Evolutionary conservation across 2,113 vertebrate species (phyloP).

Genomic region (Indicator maculatus): DNA sequence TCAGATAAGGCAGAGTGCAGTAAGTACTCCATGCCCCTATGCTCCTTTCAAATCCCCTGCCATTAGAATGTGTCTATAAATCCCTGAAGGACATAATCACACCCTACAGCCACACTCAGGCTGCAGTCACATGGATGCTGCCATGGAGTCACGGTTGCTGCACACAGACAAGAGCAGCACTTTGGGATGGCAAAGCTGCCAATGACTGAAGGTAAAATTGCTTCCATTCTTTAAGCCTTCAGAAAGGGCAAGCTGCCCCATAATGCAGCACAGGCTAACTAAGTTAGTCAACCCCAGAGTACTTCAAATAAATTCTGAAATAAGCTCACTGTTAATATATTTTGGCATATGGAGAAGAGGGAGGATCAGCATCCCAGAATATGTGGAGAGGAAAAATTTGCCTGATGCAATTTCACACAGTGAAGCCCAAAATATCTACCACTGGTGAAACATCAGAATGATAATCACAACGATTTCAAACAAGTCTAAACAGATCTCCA

Average conservation of each 20-base stretch:
- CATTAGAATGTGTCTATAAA: fast-evolving
- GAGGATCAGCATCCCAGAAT: not conserved
- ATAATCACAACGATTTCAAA: not conserved
- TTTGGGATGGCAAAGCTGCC: not conserved
- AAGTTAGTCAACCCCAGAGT: not conserved
- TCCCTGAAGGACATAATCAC: not conserved
- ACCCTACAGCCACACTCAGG: not conserved
- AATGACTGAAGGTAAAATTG: not conserved
- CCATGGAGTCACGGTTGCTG: fast-evolving
- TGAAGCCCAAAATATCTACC: not conserved
- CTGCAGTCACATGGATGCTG: not conserved
- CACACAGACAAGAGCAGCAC: not conserved
- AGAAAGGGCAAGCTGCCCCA: not conserved
- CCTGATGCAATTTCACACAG: not conserved
- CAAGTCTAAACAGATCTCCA: not conserved
- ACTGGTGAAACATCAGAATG: not conserved
- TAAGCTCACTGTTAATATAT: not conserved
- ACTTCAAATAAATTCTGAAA: not conserved
- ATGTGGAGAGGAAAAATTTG: not conserved
- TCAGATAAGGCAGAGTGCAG: not conserved
- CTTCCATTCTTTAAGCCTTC: not conserved
- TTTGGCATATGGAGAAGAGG: not conserved
- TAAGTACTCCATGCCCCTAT: fast-evolving
- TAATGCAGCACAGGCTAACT: not conserved
- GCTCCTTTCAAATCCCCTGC: not conserved